phyloP scores from a whole-genome alignment of 2,797 vertebrate genomes.

The Clarias platycephalus region DNA sequence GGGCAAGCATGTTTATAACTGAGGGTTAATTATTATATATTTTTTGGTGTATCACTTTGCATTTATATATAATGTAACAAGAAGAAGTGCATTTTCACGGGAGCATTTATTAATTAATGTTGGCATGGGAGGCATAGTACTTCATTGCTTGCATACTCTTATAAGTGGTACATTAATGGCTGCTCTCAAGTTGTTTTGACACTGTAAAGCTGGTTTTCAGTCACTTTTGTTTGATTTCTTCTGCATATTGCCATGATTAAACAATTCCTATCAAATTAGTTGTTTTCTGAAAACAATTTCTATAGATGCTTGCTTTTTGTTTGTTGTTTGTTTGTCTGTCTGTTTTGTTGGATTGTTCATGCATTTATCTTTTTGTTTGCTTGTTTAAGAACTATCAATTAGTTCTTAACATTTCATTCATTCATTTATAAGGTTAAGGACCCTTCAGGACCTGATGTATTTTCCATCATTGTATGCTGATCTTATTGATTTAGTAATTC shows the following conservation, averaged over 20 bases:
- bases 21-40: background rate
- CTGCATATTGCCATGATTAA: background rate
- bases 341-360: background rate
- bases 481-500: constrained; percentile 1
- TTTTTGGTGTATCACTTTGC: background rate
- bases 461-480: background rate
- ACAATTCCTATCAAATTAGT: background rate
- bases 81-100: background rate
- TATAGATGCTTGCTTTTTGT: background rate
- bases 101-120: background rate
- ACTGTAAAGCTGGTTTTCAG: background rate
- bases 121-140: background rate
- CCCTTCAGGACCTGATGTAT: background rate
- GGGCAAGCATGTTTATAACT: background rate
- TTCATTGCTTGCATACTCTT: background rate
- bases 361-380: no score
- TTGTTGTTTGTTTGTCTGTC: background rate
- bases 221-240: background rate
- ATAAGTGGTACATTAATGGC: background rate
- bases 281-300: background rate
- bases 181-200: background rate
- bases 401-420: background rate
- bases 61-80: background rate
- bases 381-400: background rate
- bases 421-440: background rate